Base-by-base conservation (phyloP, 2,797 vertebrate genomes). In the Aulostomus chinensis region DNA sequence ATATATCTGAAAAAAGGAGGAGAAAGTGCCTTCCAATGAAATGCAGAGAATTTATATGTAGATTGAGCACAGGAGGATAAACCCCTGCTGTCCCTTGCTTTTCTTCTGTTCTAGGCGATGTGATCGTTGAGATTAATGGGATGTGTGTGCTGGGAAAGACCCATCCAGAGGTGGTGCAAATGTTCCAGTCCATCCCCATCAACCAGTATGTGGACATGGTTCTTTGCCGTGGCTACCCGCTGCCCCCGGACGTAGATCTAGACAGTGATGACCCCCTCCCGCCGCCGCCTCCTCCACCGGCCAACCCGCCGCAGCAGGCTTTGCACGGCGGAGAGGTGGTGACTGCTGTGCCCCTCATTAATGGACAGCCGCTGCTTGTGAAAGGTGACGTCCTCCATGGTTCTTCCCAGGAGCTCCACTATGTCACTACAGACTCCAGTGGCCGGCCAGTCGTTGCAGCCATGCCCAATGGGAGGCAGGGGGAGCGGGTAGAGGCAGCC, bases 81-180 rank as follows among this genome's bases (percentile, higher is more conserved):
- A 21, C 32, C 3, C 12, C 2, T 22, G 10, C 12, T 41, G 41
- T 13, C 0, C 10, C 39, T 24, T 39, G 20, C n/a, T 21, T 43
- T 2, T 6, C 9, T 30, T 13, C 32, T 34, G 7, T 54, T 33
- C 37, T 8, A 86, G 97, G 97, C 47, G 97, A 99, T 16, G 95
- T 98, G 50, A 99, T 99, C 3, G 95, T 98, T 45, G 96, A 98
- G 83, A 97, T 98, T 66, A 98, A 99, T 30, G 93, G 95, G 41
- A 88, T 73, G 12, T 97, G 95, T 52, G 97, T 99, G 54, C 92
- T 99, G 45, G 97, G 97, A n/a, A 96, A 98, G 75, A 98, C 97
- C 13, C 97, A 99, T 49, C 96, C 96, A 41, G 96, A 99, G 78
- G 97, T 99, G 73, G 97, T 99, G 72, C 95, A 96, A 88, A 98